These are phyloP conservation scores for Diplodus sargus DNA, from an alignment of 2,797 vertebrate genomes.

Conservation along the genomic window DNA sequence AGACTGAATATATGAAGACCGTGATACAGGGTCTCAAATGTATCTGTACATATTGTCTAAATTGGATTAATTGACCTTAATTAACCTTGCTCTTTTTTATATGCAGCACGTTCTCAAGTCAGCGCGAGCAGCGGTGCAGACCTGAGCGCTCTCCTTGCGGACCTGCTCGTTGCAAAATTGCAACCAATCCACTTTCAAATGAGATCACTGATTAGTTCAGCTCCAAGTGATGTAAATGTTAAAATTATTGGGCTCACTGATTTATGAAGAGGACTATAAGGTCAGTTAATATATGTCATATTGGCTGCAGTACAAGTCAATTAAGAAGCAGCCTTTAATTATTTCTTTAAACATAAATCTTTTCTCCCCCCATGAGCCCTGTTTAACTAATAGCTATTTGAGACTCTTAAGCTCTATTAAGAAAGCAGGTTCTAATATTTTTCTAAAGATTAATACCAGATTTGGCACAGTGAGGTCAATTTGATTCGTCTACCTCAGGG, in stretches of 20 bases:
- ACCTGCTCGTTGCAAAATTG: constrained; percentile 65
- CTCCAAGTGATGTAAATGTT: constrained; percentile 80
- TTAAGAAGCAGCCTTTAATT: constrained; percentile 80
- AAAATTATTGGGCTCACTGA: constrained; percentile 82
- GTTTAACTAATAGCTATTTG: constrained; percentile 73
- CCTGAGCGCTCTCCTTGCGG: constrained; percentile 52
- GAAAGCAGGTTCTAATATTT: constrained; percentile 55
- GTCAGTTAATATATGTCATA: constrained; percentile 84
- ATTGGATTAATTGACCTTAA: constrained; percentile 78
- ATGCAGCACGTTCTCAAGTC: constrained; percentile 61
- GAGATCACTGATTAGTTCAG: constrained; percentile 83
- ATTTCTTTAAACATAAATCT: constrained; percentile 83
- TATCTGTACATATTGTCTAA: constrained; percentile 65
- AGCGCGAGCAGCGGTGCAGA: constrained; percentile 47
- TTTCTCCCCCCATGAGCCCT: constrained; percentile 69
- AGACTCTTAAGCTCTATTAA: constrained; percentile 72
- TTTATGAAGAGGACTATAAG: constrained; percentile 86
- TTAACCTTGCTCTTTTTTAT: constrained; percentile 74
- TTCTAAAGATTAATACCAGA: constrained; percentile 68
- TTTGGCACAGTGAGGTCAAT: constrained; percentile 41
- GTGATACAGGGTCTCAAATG: constrained; percentile 29
- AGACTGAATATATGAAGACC: constrained; percentile 11
- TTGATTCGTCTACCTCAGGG: constrained; percentile 23
- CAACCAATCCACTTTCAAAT: constrained; percentile 70
- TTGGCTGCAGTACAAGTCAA: constrained; percentile 80